phyloP scores from a whole-genome alignment of 2,888 invertebrate genomes.

The Andrena flavipes region DNA sequence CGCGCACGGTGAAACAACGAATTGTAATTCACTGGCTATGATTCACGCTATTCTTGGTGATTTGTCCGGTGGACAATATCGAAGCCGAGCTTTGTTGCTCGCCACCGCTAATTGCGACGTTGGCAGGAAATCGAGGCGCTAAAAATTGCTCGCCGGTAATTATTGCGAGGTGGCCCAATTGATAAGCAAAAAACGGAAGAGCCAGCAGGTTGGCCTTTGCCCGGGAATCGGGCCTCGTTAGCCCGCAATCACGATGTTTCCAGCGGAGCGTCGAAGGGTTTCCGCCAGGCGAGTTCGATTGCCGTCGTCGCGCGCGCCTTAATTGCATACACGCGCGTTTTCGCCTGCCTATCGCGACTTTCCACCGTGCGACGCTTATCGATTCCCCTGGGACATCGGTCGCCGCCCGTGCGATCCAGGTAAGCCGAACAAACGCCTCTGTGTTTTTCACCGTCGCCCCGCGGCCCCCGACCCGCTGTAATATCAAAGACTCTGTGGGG shows the following conservation, averaged over 20 bases:
- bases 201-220: neutral
- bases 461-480: neutral
- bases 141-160: slow-evolving; percentile 27
- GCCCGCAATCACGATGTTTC: slow-evolving; percentile 23
- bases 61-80: too few species aligned
- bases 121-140: slow-evolving; percentile 9
- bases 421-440: neutral
- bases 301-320: neutral
- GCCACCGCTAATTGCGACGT: slow-evolving; percentile 29
- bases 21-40: neutral
- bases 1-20: neutral
- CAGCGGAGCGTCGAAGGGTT: neutral
- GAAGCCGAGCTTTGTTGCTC: neutral
- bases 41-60: too few species aligned
- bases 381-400: neutral
- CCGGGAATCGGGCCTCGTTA: slow-evolving; percentile 28
- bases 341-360: slow-evolving; percentile 15
- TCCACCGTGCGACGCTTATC: slow-evolving; percentile 15
- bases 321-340: slow-evolving; percentile 22
- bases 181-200: slow-evolving; percentile 1
- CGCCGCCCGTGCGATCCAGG: neutral
- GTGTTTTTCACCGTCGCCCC: neutral
- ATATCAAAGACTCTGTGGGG: neutral
- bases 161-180: slow-evolving; percentile 17
- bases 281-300: slow-evolving; percentile 4